Evolutionary conservation across 2,113 vertebrate genomes (phyloP).

Genomic region (Paradoxurus hermaphroditus): DNA sequence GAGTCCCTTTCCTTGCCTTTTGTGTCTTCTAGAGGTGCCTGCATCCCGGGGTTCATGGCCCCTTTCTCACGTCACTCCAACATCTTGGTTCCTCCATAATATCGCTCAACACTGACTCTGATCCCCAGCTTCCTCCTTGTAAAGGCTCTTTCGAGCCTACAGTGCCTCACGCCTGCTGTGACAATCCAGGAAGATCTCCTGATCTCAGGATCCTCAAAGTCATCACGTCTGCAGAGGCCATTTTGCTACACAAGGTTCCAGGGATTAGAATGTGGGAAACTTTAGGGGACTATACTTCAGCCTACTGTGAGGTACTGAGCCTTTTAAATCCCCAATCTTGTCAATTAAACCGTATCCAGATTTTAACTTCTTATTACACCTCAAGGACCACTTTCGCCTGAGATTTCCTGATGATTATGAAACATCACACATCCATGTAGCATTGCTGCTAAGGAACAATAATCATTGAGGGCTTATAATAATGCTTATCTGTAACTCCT

Average conservation of each 20-base stretch:
- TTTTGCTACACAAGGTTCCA: neutral
- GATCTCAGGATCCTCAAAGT: neutral
- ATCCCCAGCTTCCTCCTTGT: too few relatives aligned
- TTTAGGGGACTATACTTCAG: neutral
- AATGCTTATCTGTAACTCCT: neutral
- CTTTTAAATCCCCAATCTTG: neutral
- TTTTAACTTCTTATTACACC: neutral
- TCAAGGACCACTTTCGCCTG: neutral
- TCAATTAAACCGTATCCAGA: neutral
- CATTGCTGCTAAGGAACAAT: too few relatives aligned
- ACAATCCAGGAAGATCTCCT: neutral
- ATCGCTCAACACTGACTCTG: neutral
- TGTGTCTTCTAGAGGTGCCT: too few relatives aligned
- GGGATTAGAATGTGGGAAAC: neutral
- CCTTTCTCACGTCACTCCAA: neutral
- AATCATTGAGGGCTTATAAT: neutral
- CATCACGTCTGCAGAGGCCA: neutral
- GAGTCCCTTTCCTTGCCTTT: neutral
- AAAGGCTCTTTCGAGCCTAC: too few relatives aligned
- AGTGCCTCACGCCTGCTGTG: neutral
- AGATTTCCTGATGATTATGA: neutral
- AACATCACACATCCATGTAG: neutral
- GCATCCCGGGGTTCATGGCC: accelerated
- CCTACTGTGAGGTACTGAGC: neutral
- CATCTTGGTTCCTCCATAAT: neutral